A percentile compares a stretch with the other conserved stretches of the same genome.
Evolutionary conservation across 2,888 invertebrate species (phyloP).

Genomic region (Deladenus siricidicola): DNA sequence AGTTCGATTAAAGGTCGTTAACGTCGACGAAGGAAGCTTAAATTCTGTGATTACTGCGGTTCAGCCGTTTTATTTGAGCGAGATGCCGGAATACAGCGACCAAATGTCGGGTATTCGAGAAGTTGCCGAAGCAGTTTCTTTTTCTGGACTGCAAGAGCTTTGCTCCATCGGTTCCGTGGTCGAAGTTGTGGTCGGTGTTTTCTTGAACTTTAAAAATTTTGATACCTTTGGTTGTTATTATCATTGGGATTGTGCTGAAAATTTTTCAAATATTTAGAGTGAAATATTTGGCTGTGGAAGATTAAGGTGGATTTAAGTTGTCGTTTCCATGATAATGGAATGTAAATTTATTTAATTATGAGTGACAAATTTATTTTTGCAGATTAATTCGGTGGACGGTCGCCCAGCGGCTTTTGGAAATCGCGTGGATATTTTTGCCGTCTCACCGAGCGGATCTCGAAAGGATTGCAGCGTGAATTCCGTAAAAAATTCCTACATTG

Average conservation of each 20-base stretch:
- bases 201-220: too few species aligned
- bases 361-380: conserved; percentile 7
- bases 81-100: neutral
- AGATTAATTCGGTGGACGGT: conserved; percentile 29
- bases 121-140: conserved; percentile 36
- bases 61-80: neutral
- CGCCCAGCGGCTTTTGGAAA: conserved; percentile 6
- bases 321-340: too few species aligned
- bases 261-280: too few species aligned
- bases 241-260: too few species aligned
- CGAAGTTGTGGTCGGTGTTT: conserved; percentile 86
- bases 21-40: neutral
- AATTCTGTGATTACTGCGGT: neutral
- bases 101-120: neutral
- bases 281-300: too few species aligned
- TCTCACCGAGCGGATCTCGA: conserved; percentile 24
- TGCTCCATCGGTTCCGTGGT: conserved; percentile 88
- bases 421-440: conserved; percentile 23
- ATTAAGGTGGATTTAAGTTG: too few species aligned
- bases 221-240: too few species aligned
- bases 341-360: too few species aligned
- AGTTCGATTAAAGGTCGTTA: conserved; percentile 37
- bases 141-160: conserved; percentile 78
- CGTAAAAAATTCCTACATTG: conserved; percentile 75
- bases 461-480: conserved; percentile 23